Evolutionary conservation across 2,113 vertebrate species (phyloP).

Genomic region (Podilymbus podiceps): DNA sequence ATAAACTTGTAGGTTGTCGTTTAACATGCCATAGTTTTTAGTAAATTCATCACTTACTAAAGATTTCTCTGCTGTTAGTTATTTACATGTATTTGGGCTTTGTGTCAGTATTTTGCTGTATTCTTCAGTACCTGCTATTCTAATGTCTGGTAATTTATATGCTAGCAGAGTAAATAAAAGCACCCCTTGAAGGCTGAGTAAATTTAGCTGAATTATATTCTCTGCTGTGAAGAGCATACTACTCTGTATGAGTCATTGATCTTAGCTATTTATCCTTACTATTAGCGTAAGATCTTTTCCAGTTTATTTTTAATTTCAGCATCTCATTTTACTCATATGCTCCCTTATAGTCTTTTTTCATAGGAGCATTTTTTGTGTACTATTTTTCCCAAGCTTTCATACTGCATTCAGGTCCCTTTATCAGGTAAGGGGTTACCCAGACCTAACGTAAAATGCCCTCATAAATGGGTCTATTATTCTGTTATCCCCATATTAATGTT

Average conservation of each 20-base stretch:
- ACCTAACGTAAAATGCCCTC: not conserved
- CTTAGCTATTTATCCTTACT: not conserved
- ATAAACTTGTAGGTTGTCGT: not conserved
- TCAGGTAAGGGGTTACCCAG: not conserved
- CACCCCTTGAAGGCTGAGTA: not conserved
- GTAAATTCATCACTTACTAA: not conserved
- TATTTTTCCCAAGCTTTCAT: not conserved
- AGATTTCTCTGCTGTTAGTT: not conserved
- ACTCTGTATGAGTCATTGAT: not conserved
- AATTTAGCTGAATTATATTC: not conserved
- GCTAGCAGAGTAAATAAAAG: not conserved
- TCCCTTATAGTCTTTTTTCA: not conserved
- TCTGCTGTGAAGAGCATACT: not conserved
- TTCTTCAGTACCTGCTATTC: not conserved
- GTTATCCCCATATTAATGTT: not conserved
- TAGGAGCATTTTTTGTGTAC: not conserved
- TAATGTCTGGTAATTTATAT: not conserved
- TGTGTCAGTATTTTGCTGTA: not conserved
- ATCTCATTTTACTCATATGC: not conserved
- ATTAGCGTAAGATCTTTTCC: not conserved
- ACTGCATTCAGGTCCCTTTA: not conserved
- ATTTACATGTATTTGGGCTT: not conserved
- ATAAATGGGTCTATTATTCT: not conserved
- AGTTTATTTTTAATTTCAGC: not conserved
- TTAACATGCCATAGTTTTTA: not conserved